These are phyloP conservation scores for Sycon ciliatum DNA, from an alignment of 37 sponge, comb jelly and placozoan genomes.

Conservation along the genomic window DNA sequence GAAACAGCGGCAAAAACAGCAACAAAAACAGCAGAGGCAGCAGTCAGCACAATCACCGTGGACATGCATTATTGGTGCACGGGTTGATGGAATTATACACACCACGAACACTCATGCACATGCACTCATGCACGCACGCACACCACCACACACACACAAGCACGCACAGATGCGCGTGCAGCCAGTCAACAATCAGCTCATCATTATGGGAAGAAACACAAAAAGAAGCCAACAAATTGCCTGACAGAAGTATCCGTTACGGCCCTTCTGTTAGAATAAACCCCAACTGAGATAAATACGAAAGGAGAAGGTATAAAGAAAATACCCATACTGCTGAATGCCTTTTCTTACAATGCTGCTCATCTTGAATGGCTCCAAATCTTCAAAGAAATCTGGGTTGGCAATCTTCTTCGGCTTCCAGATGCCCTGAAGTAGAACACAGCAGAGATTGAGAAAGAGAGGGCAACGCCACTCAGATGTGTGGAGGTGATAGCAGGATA, in stretches of 20 bases:
- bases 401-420: constrained; percentile 79
- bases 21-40: not conserved
- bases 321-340: too few species aligned
- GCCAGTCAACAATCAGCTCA: not conserved
- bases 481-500: too few species aligned
- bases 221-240: not conserved
- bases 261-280: too few species aligned
- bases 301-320: too few species aligned
- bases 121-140: not conserved
- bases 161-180: not conserved
- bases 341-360: constrained; percentile 39
- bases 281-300: too few species aligned
- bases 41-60: too few species aligned
- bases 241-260: too few species aligned
- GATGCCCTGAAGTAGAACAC: constrained; percentile 47
- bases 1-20: not conserved
- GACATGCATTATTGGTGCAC: too few species aligned
- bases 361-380: constrained; percentile 60
- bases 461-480: too few species aligned
- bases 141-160: not conserved
- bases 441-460: not conserved
- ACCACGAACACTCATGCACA: not conserved
- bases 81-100: not conserved
- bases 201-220: not conserved
- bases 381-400: constrained; percentile 87